Evolutionary conservation across 2,113 vertebrate species (phyloP).

Genomic region (Callipepla californica): DNA sequence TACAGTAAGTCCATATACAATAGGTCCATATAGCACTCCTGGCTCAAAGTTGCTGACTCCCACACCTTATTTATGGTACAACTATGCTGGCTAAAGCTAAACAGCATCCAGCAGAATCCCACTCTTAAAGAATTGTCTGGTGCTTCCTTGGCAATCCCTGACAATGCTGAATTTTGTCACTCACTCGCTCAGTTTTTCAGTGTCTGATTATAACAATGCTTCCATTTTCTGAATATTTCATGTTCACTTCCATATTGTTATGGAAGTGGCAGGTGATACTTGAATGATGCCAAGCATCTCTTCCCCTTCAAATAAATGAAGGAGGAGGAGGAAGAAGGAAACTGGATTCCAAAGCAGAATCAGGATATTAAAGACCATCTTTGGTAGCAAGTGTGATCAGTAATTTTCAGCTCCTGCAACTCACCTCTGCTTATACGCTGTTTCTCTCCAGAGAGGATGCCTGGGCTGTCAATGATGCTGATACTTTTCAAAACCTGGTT

Average conservation of each 20-base stretch:
- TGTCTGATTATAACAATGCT: neutral
- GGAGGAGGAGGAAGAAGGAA: neutral
- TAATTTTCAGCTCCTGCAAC: neutral
- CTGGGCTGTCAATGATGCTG: conserved; percentile 96
- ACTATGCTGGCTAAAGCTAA: neutral
- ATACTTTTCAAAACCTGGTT: conserved; percentile 97
- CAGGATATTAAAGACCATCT: neutral
- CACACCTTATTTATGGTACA: neutral
- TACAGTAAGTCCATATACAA: neutral
- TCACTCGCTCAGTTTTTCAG: neutral
- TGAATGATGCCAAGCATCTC: neutral
- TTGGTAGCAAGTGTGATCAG: neutral
- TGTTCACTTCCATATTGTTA: neutral
- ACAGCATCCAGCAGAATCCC: neutral
- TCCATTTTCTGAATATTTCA: neutral
- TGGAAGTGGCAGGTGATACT: neutral
- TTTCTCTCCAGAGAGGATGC: conserved; percentile 97
- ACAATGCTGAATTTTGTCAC: neutral
- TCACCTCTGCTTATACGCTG: conserved; percentile 95
- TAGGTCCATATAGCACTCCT: neutral
- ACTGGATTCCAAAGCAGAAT: neutral
- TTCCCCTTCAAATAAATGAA: neutral
- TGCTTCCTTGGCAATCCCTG: neutral
- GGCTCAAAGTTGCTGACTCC: neutral
- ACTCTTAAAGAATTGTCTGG: neutral